Evolutionary conservation across 92 coral and sea anemone genomes (phyloP).

Genomic region (Siderastrea siderea): DNA sequence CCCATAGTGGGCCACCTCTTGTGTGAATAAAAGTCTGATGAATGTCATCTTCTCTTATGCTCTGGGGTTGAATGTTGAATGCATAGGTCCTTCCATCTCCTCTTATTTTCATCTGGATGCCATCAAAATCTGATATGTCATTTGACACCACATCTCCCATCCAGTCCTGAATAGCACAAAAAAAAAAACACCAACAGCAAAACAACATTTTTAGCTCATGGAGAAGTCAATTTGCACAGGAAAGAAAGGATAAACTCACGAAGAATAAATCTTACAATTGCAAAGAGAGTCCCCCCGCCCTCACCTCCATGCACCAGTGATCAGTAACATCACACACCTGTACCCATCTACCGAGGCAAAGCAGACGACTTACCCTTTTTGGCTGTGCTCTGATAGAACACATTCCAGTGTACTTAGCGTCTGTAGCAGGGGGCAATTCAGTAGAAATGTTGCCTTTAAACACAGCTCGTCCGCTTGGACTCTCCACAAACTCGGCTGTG

Average conservation of each 20-base stretch:
- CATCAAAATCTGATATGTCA: constrained; percentile 95
- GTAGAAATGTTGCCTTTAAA: constrained; percentile 91
- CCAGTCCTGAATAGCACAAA: constrained; percentile 75
- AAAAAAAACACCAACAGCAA: not conserved
- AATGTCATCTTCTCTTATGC: constrained; percentile 90
- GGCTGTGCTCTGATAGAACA: constrained; percentile 97
- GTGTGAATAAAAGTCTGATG: constrained; percentile 96
- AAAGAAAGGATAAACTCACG: too few species aligned
- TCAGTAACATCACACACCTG: too few species aligned
- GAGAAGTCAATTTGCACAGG: too few species aligned
- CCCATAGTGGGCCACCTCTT: constrained; percentile 98
- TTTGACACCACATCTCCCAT: constrained; percentile 82
- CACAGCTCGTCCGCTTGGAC: constrained; percentile 83
- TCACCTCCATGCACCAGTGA: too few species aligned
- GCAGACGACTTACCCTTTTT: constrained; percentile 71
- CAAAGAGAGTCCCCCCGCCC: too few species aligned
- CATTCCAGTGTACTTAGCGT: constrained; percentile 92
- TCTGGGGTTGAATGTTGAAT: constrained; percentile 88
- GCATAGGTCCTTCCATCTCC: constrained; percentile 98
- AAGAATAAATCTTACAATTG: too few species aligned
- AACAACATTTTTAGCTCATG: not conserved
- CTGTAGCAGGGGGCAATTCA: constrained; percentile 82
- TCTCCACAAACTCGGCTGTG: constrained; percentile 80
- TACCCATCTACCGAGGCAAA: not conserved
- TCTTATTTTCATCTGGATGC: constrained; percentile 88